Evolutionary conservation across 1,140 invertebrate species (phyloP), one percentile per base, ranked within the genome.

Genomic region (Sweltsa coloradensis): DNA sequence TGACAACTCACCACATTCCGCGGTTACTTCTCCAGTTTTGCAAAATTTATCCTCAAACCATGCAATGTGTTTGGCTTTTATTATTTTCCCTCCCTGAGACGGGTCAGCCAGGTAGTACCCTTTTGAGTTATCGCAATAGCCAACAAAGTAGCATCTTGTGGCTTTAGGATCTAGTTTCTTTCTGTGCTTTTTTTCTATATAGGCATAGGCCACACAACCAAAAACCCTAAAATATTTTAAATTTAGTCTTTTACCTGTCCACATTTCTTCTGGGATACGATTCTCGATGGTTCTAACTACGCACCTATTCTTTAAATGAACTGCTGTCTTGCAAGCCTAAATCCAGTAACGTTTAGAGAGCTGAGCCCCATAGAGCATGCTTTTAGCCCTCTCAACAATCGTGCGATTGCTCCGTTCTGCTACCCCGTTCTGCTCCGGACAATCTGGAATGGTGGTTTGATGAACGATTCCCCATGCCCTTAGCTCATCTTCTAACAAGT

Each of bases 401-500:
- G 57, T 70, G 16, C 67, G 43, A 42, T 69, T 69, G 14, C 54
- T 53, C 34, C 64, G 45, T 54, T 70, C 68, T 5, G 60, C 55
- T 22, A 57, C 53, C 9, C 66, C 66, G 55, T 72, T 71, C 46
- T 63, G 58, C 46, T 64, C 53, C 14, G 66, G 65, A 7, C 56
- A 62, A 44, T 66, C 59, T 31, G 51, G 45, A 18, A 50, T 43
- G 16, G 51, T 56, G 5, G 13, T 47, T 34, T 60, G 47, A 48
- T 58, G 57, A 6, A 36, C 31, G 4, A 61, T 59, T 1, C 57
- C 60, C 14, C 49, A 3, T 9, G 18, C 16, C 23, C n/a, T 42
- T 6, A 46, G 34, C 22, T 24, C 21, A 45, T 22, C 50, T 36
- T 34, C 7, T n/a, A 42, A 5, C 7, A 5, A 9, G 5, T 5